Conservation (phyloP, 2,888 invertebrate species). For the Eupithecia inturbata region DNA sequence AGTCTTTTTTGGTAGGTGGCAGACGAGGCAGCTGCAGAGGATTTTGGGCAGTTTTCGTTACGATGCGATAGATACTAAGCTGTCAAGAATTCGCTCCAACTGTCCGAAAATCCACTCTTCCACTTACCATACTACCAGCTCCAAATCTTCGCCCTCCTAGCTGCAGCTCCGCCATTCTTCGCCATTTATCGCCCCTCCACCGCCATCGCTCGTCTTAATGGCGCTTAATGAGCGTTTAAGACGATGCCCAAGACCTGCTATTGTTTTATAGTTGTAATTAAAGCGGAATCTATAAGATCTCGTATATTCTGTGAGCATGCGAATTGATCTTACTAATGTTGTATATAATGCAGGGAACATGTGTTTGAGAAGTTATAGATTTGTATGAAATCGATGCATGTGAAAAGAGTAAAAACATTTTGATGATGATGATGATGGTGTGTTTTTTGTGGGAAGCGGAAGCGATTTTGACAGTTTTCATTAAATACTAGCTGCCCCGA, state of each 20-base stretch:
- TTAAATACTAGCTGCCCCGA: no score
- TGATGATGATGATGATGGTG: no score
- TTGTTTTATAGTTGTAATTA: constrained; percentile 82
- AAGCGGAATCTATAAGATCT: constrained; percentile 67
- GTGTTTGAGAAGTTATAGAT: background rate
- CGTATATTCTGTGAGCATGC: constrained; percentile 63
- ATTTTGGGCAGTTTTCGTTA: no score
- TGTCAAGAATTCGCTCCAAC: no score
- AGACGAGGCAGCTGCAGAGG: no score
- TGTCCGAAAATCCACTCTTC: no score
- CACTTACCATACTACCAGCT: background rate
- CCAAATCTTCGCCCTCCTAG: background rate
- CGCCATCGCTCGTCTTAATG: constrained; percentile 69
- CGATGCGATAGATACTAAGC: no score
- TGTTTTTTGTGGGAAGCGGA: no score
- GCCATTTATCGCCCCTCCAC: constrained; percentile 66
- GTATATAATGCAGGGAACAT: background rate
- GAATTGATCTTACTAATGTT: constrained; percentile 48
- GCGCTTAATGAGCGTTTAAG: constrained; percentile 77
- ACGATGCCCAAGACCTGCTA: constrained; percentile 65
- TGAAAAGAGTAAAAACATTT: background rate
- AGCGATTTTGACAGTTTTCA: no score
- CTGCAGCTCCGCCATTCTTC: constrained; percentile 50
- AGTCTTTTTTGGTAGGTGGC: no score
- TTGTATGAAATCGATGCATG: no score